Conservation (phyloP, 2,888 invertebrate species). For the Oxyscelio sp. region DNA sequence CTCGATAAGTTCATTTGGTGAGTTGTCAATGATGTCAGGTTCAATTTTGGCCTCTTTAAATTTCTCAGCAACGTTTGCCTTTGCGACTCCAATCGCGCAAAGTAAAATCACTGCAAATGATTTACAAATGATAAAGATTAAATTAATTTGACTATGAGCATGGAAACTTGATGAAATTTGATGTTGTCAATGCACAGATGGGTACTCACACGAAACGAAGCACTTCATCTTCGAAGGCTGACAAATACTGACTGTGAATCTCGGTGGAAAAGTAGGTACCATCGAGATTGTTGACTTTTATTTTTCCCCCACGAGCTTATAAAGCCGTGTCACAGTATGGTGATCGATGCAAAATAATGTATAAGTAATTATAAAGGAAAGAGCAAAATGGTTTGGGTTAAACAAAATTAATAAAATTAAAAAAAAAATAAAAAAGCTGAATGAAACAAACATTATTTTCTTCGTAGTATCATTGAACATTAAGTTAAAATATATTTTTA, state of each 20-base stretch:
- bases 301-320: constrained; percentile 34
- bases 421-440: too few relatives aligned
- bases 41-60: constrained; percentile 85
- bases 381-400: too few relatives aligned
- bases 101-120: constrained; percentile 81
- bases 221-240: constrained; percentile 74
- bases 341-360: constrained; percentile 19
- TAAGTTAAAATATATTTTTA: too few relatives aligned
- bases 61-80: constrained; percentile 82
- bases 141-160: too few relatives aligned
- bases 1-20: constrained; percentile 84
- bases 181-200: too few relatives aligned
- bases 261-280: constrained; percentile 23
- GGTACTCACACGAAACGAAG: constrained; percentile 72
- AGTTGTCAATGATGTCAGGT: constrained; percentile 84
- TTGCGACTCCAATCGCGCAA: constrained; percentile 73
- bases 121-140: too few relatives aligned
- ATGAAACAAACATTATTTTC: too few relatives aligned
- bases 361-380: background rate
- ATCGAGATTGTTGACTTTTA: constrained; percentile 49
- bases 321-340: constrained; percentile 1
- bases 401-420: too few relatives aligned
- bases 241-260: constrained; percentile 13
- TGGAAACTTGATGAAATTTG: too few relatives aligned
- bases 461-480: too few relatives aligned